Base-by-base conservation (phyloP, 2,113 vertebrate species). In the Leucopsar rothschildi region DNA sequence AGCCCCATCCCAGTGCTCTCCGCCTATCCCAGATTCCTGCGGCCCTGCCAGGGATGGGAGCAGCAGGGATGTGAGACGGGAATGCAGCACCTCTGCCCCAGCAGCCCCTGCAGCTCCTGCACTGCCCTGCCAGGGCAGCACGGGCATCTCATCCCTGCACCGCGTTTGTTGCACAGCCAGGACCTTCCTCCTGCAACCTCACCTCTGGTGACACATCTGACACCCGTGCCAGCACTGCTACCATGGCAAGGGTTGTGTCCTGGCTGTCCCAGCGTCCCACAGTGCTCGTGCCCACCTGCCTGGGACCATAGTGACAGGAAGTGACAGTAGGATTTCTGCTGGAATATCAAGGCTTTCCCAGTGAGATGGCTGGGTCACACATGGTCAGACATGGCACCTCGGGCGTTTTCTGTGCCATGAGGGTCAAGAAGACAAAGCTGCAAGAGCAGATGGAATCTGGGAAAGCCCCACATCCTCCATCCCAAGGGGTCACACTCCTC, bases 331-430 rank as follows among this genome's bases (percentile, higher is more conserved):
- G 29, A 14, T 13, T 93, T 53, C 69, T 87, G 42, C 82, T 57
- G 88, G 5, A 50, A 10, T 1, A 11, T 0, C 5, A 3, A 49
- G 28, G 18, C 6, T 47, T 56, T 56, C 37, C 50, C 49, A 24
- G 57, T 10, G 12, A 40, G 28, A 4, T 15, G 11, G 24, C 39
- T 18, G 12, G 40, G 40, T 40, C 40, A 15, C 5, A 40, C 40
- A 40, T 40, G 40, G 10, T 8, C 68, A 31, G 29, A 15, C 57
- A 5, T 0, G 8, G n/a, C 28, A 35, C 39, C 15, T 11, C 15
- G 12, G 69, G 12, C 6, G 5, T 2, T 7, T 49, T 15, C 47
- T 20, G 37, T 2, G 6, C 55, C 8, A 0, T 2, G 22, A 14
- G 10, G 29, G 19, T 8, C 28, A 12, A 40, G 31, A 9, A 29